These are phyloP conservation scores for Megalops cyprinoides DNA, from an alignment of 2,797 vertebrate genomes.

Conservation along the genomic window DNA sequence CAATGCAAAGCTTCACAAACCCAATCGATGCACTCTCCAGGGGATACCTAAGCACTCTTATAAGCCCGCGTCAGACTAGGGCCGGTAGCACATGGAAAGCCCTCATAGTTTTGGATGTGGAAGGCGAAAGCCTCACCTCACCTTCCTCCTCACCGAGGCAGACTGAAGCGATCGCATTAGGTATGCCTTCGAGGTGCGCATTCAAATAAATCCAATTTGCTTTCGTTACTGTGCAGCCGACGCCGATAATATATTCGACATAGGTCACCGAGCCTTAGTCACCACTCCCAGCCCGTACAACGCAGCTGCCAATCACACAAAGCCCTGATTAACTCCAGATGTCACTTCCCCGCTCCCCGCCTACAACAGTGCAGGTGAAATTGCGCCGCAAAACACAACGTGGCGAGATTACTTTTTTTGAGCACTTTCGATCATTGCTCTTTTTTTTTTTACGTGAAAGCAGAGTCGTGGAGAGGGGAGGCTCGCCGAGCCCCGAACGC, in stretches of 20 bases:
- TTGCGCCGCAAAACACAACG: neutral
- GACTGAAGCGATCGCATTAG: neutral
- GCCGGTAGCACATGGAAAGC: neutral
- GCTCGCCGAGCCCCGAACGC: no score
- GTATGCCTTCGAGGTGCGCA: neutral
- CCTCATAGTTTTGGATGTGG: no score
- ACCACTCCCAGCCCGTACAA: neutral
- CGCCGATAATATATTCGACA: conserved; percentile 13
- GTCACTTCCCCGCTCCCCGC: neutral
- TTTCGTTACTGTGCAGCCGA: neutral
- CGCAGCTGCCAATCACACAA: neutral
- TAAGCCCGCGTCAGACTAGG: neutral
- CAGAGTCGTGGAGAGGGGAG: no score
- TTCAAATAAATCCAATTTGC: neutral
- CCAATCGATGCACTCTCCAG: no score
- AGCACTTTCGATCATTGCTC: no score
- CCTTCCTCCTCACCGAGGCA: neutral
- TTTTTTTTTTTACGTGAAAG: no score
- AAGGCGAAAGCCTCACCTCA: no score
- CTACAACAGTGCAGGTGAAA: no score
- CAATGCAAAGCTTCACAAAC: neutral
- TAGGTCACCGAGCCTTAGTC: neutral
- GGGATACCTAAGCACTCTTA: neutral
- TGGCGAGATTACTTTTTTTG: conserved; percentile 9
- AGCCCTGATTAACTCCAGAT: neutral